A percentile compares a stretch with the other conserved stretches of the same genome.
phyloP scores from a whole-genome alignment of 2,888 invertebrate genomes.

The Leptopilina myrica region DNA sequence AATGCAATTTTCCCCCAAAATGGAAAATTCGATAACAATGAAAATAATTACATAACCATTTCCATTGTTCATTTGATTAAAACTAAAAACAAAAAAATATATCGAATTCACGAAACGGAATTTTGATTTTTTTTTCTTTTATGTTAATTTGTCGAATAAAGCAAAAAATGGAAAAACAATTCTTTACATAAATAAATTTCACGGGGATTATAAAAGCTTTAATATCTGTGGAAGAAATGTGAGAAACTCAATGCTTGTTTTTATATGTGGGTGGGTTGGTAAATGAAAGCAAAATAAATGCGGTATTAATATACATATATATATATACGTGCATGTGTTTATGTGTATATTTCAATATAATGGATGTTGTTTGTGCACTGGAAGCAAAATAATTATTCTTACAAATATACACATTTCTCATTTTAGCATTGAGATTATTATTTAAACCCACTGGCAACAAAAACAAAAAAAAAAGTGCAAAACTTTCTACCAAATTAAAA shows the following conservation, averaged over 20 bases:
- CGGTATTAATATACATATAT: too few relatives aligned
- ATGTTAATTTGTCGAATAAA: background rate
- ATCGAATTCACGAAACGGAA: background rate
- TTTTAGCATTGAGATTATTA: background rate
- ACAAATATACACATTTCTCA: background rate
- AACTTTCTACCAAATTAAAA: background rate
- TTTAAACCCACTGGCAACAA: background rate
- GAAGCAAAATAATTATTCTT: conserved; percentile 24
- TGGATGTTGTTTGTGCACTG: background rate
- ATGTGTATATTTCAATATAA: background rate
- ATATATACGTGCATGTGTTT: too few relatives aligned
- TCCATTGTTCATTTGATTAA: background rate
- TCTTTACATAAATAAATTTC: background rate
- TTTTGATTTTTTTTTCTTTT: background rate
- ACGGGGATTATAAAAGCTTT: background rate
- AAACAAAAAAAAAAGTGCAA: conserved; percentile 1
- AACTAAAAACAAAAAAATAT: background rate
- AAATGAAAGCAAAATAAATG: conserved; percentile 16
- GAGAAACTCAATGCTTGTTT: conserved; percentile 5
- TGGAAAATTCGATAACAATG: too few relatives aligned
- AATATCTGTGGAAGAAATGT: conserved; percentile 25
- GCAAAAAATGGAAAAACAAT: background rate
- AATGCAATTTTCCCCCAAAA: too few relatives aligned
- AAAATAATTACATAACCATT: too few relatives aligned
- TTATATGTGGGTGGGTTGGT: background rate